Evolutionary conservation across 2,888 invertebrate species (phyloP).

Genomic region (Spicauda simplicius): DNA sequence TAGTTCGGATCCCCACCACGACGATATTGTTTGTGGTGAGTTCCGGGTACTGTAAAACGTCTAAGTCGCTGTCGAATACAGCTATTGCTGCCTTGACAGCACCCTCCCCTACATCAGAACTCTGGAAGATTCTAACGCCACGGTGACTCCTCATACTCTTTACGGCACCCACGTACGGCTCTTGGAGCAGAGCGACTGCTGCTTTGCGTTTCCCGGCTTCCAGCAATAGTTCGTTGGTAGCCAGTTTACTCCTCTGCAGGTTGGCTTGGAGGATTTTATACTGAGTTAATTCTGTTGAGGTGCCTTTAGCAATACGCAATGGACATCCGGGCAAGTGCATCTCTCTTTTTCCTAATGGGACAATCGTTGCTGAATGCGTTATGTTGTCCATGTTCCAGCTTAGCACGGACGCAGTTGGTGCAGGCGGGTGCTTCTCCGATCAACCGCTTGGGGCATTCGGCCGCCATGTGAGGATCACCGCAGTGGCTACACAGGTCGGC

Average conservation of each 20-base stretch:
- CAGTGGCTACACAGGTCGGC: background rate
- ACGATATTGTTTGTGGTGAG: no score
- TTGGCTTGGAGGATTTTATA: constrained; percentile 7
- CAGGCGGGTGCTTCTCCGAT: background rate
- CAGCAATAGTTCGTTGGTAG: background rate
- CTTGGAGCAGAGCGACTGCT: background rate
- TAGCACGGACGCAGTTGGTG: background rate
- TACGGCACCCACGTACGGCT: constrained; percentile 19
- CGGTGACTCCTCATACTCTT: constrained; percentile 6
- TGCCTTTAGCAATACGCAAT: no score
- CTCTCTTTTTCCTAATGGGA: constrained; percentile 34
- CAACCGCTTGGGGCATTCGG: background rate
- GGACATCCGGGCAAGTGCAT: constrained; percentile 37
- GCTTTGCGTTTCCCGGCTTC: background rate
- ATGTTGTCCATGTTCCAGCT: background rate
- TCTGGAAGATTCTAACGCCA: constrained; percentile 27
- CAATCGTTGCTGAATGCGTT: constrained; percentile 2
- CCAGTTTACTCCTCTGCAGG: background rate
- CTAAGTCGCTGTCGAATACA: constrained; percentile 15
- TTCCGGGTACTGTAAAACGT: constrained; percentile 13
- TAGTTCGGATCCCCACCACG: no score
- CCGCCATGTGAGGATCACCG: background rate
- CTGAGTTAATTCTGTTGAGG: no score
- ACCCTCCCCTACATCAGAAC: background rate
- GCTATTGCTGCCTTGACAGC: constrained; percentile 31